Evolutionary conservation across 2,888 invertebrate genomes (phyloP), one percentile per base, ranked within the genome.

Genomic region (Trachelus tabidus): DNA sequence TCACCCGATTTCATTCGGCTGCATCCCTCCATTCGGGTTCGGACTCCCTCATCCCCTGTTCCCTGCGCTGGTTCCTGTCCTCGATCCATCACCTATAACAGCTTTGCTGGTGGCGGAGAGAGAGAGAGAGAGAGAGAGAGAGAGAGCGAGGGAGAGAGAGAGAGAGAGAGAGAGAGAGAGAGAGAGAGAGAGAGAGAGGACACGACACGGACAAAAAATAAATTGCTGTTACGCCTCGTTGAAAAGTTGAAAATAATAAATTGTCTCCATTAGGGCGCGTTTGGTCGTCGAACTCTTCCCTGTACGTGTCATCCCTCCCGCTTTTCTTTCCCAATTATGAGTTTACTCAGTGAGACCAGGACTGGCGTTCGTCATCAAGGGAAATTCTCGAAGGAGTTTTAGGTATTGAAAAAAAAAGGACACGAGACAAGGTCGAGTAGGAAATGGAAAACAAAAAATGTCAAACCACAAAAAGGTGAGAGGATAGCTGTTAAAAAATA

Each of bases 211-310:
- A 34, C 31, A 83, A 84, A 82, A 85, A 83, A 81, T 81, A 84
- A 85, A 83, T 84, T 81, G 81, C 81, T 79, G 83, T 80, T 81
- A 80, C 82, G 80, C 75, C 81, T 81, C 77, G 83, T 79, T 82
- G 86, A 84, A 85, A 85, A 87, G 86, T 87, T 86, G 83, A 83
- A 85, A 86, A 88, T 87, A 87, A 89, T 88, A 88, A 88, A 88
- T 88, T 83, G 86, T 86, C 83, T 84, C 84, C 85, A 84, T 85
- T 87, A 87, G 23, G 23, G 23, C 56, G 23, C 23, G 56, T 23
- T 56, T 23, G 56, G 56, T 56, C 23, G 56, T 15, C 56, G 23
- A 56, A 56, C 56, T 56, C 56, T 23, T 56, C 23, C 23, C 56
- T 1, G 56, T 23, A 56, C 56, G 23, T 56, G 23, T 15, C 23